phyloP scores from a whole-genome alignment of 2,888 invertebrate genomes.

The Tortrix viridana region DNA sequence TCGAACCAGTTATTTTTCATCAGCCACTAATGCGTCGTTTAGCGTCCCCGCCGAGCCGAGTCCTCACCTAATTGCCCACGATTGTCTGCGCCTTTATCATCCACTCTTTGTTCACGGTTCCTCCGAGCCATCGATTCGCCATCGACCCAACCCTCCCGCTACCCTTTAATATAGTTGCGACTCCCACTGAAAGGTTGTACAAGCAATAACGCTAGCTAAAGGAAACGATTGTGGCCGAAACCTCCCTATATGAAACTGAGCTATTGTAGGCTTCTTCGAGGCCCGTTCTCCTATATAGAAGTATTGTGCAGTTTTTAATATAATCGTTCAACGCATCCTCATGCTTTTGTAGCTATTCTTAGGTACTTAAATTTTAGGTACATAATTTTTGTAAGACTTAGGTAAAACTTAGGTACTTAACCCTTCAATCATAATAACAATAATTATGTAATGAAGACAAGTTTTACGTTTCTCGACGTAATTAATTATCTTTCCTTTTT shows the following conservation, averaged over 20 bases:
- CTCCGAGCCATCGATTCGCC: conserved; percentile 39
- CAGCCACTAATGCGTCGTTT: conserved; percentile 63
- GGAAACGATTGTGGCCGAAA: conserved; percentile 15
- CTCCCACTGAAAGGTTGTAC: conserved; percentile 24
- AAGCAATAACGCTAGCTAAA: conserved; percentile 31
- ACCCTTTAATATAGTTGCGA: conserved; percentile 45
- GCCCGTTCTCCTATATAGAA: conserved; percentile 6
- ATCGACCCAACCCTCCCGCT: conserved; percentile 53
- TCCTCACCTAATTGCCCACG: conserved; percentile 68
- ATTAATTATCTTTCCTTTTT: conserved; percentile 9
- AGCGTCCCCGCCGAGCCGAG: conserved; percentile 62
- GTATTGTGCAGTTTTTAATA: conserved; percentile 10
- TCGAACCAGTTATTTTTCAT: conserved; percentile 46
- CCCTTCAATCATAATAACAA: no score
- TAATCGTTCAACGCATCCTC: background rate
- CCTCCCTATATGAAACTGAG: conserved; percentile 15
- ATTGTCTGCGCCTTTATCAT: conserved; percentile 68
- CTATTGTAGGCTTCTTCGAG: conserved; percentile 12
- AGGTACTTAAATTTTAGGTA: no score
- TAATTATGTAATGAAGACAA: no score
- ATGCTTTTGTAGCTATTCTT: background rate
- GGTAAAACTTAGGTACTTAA: no score
- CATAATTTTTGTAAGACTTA: no score
- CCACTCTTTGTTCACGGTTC: conserved; percentile 60
- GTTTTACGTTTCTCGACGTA: no score